phyloP scores from a whole-genome alignment of 2,888 invertebrate genomes.

The Phasia obesa region DNA sequence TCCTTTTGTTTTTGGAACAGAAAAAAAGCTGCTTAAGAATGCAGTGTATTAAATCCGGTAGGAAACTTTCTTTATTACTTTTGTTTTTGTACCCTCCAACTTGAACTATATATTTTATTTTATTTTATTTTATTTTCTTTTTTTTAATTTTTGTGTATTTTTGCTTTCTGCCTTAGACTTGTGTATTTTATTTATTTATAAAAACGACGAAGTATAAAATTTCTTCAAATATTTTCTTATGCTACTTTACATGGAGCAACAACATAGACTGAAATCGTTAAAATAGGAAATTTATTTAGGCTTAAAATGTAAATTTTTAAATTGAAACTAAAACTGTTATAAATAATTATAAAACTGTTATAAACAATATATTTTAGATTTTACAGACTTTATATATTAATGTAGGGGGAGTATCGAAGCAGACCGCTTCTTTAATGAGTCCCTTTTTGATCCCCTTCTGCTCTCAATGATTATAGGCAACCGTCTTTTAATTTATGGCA shows the following conservation, averaged over 20 bases:
- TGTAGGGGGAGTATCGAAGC: no score
- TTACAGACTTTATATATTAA: no score
- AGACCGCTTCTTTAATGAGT: no score
- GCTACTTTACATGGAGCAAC: not conserved
- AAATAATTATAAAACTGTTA: no score
- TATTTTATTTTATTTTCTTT: no score
- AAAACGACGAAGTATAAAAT: slow-evolving; percentile 3
- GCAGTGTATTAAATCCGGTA: slow-evolving; percentile 37
- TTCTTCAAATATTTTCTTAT: not conserved
- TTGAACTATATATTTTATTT: slow-evolving; percentile 28
- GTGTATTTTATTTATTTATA: slow-evolving; percentile 2
- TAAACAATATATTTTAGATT: no score
- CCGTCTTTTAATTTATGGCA: no score
- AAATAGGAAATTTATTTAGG: not conserved
- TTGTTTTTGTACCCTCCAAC: slow-evolving; percentile 27
- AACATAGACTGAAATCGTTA: not conserved
- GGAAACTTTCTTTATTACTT: not conserved
- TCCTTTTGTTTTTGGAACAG: not conserved
- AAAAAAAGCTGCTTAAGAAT: slow-evolving; percentile 30
- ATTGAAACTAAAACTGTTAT: not conserved
- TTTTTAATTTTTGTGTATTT: not conserved
- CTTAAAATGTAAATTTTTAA: not conserved
- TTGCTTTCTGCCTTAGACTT: not conserved
- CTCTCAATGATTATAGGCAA: no score
- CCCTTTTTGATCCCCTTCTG: no score